Conservation (phyloP, 1,140 invertebrate genomes). For the Drosophila sp. region DNA sequence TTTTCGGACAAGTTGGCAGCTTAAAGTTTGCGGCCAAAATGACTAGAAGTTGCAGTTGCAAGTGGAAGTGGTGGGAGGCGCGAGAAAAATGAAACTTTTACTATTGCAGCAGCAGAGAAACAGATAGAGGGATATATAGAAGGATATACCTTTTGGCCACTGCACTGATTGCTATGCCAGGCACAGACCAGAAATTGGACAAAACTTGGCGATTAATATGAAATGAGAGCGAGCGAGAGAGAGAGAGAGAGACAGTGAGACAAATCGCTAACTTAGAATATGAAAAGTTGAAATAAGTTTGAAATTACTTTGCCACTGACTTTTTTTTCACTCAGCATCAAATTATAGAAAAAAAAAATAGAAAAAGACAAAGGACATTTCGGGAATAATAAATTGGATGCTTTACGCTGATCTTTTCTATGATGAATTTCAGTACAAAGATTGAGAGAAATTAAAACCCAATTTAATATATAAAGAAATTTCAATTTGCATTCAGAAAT, state of each 20-base stretch:
- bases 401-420: too few relatives aligned
- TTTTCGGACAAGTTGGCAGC: constrained; percentile 33
- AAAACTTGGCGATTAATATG: constrained; percentile 12
- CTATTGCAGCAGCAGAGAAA: background rate
- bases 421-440: too few relatives aligned
- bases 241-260: background rate
- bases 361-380: background rate
- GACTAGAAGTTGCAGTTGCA: constrained; percentile 1
- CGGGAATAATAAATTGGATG: too few relatives aligned
- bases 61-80: background rate
- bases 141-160: background rate
- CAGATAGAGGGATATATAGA: background rate
- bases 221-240: background rate
- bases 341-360: background rate
- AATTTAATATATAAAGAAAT: too few relatives aligned
- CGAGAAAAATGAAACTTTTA: background rate
- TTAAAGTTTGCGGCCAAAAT: constrained; percentile 24
- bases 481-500: too few relatives aligned
- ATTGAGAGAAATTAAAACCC: too few relatives aligned
- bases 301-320: background rate
- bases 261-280: constrained; percentile 6
- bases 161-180: constrained; percentile 2
- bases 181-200: background rate
- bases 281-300: constrained; percentile 14
- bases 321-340: background rate